Evolutionary conservation across 2,888 invertebrate genomes (phyloP), one percentile per base, ranked within the genome.

Genomic region (Caenorhabditis sp.): DNA sequence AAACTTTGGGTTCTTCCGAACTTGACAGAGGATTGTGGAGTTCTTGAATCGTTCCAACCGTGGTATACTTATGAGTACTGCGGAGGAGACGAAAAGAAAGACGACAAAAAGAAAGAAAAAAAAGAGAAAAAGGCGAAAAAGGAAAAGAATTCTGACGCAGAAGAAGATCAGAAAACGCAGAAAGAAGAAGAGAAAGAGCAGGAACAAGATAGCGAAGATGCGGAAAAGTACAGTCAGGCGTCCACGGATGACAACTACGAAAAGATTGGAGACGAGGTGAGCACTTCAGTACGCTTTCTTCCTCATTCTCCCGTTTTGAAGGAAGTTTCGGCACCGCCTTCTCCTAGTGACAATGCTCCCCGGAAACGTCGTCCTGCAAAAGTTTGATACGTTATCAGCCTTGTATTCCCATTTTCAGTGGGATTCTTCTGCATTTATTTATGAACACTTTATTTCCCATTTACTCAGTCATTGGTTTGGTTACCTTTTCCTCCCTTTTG

Each of bases 1-100:
- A 95, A 97, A 89, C 92, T 99, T 81, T 99, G 99, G 98, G 92
- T 99, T 80, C 92, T 99, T 86, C 99, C 99, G n/a, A 99, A 99
- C 91, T 92, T 99, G 45, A 96, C 96, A 0, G 99, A 98, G 90
- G 82, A 99, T 89, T 98, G 98, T 27, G 97, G 99, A 59, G 96
- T 99, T 92, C 94, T 98, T 83, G 97, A 97, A 7, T 98, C 97
- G 0, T 99, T 99, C 91, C 95, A 95, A 94, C 99, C 99, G 2
- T 91, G 96, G 0, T 97, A 96, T 90, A 88, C 88, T 1, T 87
- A 89, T 63, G 86, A 84, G 48, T 83, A 85, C 41, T 72, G 53
- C 41, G 76, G 61, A 7, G 50, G 72, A 41, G 66, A 59, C 20
- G 61, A 43, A 11, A 55, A 55, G 17, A 68, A 71, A 37, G 66